phyloP scores from a whole-genome alignment of 2,888 invertebrate genomes.

The Metalampra italica region DNA sequence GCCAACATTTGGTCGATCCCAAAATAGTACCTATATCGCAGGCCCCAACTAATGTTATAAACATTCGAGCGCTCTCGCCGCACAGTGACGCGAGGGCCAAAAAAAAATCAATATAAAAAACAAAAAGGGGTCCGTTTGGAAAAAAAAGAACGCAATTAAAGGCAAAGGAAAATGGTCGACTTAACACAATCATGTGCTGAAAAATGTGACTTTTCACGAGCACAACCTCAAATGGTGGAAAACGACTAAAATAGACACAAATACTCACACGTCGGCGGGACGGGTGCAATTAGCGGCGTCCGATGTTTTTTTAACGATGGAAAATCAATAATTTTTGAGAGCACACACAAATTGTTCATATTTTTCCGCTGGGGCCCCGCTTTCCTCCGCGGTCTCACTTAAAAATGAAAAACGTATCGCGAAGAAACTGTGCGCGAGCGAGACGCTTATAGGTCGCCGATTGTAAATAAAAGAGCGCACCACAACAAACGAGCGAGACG shows the following conservation, averaged over 20 bases:
- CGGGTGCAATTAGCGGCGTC: conserved; percentile 59
- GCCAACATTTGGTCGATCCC: conserved; percentile 69
- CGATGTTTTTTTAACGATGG: conserved; percentile 65
- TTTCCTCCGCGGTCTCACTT: conserved; percentile 58
- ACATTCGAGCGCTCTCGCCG: conserved; percentile 44
- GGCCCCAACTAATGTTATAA: conserved; percentile 74
- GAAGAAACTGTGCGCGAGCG: conserved; percentile 65
- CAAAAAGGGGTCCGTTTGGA: conserved; percentile 39
- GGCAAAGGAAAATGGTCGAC: conserved; percentile 43
- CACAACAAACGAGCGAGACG: conserved; percentile 71
- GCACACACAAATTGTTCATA: conserved; percentile 64
- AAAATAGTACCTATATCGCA: conserved; percentile 71
- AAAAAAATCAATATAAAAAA: conserved; percentile 69
- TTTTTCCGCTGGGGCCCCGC: conserved; percentile 65
- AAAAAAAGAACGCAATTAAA: conserved; percentile 14
- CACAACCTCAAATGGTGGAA: conserved; percentile 48
- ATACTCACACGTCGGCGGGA: conserved; percentile 52
- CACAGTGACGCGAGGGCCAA: conserved; percentile 51
- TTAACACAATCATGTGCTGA: conserved; percentile 45
- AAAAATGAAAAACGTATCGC: conserved; percentile 73
- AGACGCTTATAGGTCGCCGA: conserved; percentile 61
- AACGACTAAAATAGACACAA: conserved; percentile 49
- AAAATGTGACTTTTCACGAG: conserved; percentile 67
- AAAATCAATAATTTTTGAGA: conserved; percentile 78
- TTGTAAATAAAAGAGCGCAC: conserved; percentile 72